Evolutionary conservation across 1,140 invertebrate genomes (phyloP).

Genomic region (Drosophila tropicalis): DNA sequence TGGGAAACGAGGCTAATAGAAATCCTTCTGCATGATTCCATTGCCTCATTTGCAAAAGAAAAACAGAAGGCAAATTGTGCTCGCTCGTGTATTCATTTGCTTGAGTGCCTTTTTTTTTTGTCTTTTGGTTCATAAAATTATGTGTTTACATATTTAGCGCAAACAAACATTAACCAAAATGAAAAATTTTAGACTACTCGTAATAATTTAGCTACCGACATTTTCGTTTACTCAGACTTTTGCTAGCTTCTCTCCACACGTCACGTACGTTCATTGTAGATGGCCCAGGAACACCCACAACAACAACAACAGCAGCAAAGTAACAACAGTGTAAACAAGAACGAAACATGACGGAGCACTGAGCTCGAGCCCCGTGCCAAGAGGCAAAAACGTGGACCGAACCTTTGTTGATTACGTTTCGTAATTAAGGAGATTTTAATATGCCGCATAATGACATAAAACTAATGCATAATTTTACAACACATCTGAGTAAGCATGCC

Average conservation of each 20-base stretch:
- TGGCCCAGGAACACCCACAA: conserved; percentile 22
- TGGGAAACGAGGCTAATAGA: background rate
- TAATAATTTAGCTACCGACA: conserved; percentile 40
- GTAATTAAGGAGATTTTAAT: conserved; percentile 78
- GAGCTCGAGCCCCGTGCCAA: conserved; percentile 32
- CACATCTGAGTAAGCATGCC: conserved; percentile 71
- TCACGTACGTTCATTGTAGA: conserved; percentile 47
- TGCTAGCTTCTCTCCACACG: conserved; percentile 40
- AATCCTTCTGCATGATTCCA: background rate
- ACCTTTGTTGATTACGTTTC: conserved; percentile 74
- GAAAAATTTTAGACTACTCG: conserved; percentile 54
- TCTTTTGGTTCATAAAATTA: conserved; percentile 9
- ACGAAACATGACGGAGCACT: conserved; percentile 36
- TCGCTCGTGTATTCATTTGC: conserved; percentile 40
- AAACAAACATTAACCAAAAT: conserved; percentile 55
- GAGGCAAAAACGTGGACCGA: conserved; percentile 47
- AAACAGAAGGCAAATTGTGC: conserved; percentile 8
- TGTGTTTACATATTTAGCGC: conserved; percentile 31
- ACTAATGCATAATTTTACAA: conserved; percentile 79
- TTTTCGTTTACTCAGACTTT: conserved; percentile 72
- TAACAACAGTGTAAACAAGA: conserved; percentile 54
- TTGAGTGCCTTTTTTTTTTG: background rate
- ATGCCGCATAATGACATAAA: conserved; percentile 76
- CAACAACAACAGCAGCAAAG: conserved; percentile 37
- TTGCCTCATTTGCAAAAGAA: background rate